phyloP scores from a whole-genome alignment of 2,888 invertebrate genomes.

The Cerastis rubricosa region DNA sequence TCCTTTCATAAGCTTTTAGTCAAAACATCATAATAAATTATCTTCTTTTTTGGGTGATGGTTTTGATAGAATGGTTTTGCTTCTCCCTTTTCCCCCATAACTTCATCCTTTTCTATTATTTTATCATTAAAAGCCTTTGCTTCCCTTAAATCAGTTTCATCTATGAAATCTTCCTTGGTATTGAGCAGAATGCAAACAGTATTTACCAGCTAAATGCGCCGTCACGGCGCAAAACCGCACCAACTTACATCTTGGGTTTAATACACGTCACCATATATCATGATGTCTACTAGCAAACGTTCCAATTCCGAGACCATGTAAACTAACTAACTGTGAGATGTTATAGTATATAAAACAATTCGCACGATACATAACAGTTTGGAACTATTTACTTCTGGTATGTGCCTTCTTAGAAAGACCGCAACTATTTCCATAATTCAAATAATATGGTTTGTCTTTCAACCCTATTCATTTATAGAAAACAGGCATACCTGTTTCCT shows the following conservation, averaged over 20 bases:
- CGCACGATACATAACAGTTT: conserved; percentile 20
- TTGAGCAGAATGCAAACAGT: conserved; percentile 42
- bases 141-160: neutral
- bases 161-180: conserved; percentile 23
- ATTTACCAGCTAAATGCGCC: conserved; percentile 35
- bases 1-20: conserved; percentile 57
- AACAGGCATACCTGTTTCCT: no score
- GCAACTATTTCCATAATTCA: neutral
- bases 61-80: conserved; percentile 9
- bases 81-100: neutral
- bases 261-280: conserved; percentile 64
- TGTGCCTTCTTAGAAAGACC: neutral
- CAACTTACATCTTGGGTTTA: conserved; percentile 62
- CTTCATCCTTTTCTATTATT: neutral
- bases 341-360: conserved; percentile 50
- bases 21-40: conserved; percentile 51
- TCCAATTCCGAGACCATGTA: conserved; percentile 57
- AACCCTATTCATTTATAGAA: neutral
- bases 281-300: conserved; percentile 61
- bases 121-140: neutral
- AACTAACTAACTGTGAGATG: conserved; percentile 50
- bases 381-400: conserved; percentile 24
- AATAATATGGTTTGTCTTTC: neutral
- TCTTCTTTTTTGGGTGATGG: conserved; percentile 16
- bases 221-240: conserved; percentile 56